phyloP scores from a whole-genome alignment of 2,113 vertebrate genomes.

The cat (Felis catus) region DNA sequence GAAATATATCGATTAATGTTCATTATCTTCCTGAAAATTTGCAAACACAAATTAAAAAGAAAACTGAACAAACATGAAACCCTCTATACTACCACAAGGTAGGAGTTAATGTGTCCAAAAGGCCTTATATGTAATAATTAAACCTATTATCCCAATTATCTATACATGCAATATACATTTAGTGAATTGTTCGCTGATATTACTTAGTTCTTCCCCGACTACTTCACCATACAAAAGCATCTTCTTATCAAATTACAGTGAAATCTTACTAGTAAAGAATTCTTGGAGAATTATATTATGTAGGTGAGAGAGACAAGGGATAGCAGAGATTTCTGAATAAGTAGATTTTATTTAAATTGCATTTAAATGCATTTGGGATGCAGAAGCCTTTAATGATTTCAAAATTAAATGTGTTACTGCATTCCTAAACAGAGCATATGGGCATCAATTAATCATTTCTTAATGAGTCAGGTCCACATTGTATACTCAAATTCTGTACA shows the following conservation, averaged over 20 bases:
- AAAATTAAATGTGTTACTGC: not conserved
- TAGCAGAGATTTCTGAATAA: not conserved
- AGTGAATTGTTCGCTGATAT: not conserved
- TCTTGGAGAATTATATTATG: not conserved
- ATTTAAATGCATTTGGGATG: not conserved
- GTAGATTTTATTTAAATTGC: not conserved
- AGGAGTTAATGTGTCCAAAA: not conserved
- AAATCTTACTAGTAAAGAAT: not conserved
- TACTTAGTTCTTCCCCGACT: not conserved
- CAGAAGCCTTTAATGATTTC: not conserved
- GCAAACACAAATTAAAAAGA: not conserved
- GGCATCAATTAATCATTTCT: not conserved
- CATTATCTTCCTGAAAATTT: constrained; percentile 16
- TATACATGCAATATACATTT: not conserved
- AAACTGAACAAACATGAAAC: not conserved
- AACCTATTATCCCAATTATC: not conserved
- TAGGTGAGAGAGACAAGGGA: not conserved
- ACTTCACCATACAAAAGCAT: not conserved
- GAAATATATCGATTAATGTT: not conserved
- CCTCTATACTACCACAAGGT: not conserved
- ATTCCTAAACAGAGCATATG: not conserved
- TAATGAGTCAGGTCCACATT: not conserved
- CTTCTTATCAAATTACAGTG: not conserved
- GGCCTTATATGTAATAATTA: not conserved
- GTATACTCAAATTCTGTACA: not conserved